Conservation (phyloP, 2,113 vertebrate genomes). For the Sinocyclocheilus grahami region DNA sequence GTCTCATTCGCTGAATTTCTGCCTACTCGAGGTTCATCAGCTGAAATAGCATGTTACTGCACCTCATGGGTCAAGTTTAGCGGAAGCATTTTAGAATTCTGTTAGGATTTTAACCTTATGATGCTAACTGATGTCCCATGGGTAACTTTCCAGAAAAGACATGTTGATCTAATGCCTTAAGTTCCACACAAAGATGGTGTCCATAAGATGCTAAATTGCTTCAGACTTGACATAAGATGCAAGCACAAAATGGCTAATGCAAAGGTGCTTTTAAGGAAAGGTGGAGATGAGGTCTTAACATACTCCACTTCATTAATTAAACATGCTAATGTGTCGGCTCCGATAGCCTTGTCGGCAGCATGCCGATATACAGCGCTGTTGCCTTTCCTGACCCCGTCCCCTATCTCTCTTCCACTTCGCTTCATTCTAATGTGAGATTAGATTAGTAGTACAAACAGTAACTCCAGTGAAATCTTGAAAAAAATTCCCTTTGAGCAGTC, state of each 20-base stretch:
- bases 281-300: neutral
- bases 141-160: neutral
- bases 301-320: neutral
- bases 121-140: neutral
- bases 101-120: neutral
- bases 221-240: neutral
- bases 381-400: too few relatives aligned
- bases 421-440: too few relatives aligned
- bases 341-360: too few relatives aligned
- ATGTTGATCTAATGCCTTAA: neutral
- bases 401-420: too few relatives aligned
- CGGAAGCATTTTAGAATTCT: conserved; percentile 11
- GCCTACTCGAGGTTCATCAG: neutral
- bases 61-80: neutral
- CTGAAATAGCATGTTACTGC: neutral
- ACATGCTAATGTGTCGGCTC: neutral
- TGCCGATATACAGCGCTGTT: too few relatives aligned
- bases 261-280: neutral
- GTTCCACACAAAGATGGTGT: neutral
- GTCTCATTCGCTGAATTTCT: conserved; percentile 14
- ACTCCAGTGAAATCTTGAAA: neutral
- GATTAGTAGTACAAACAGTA: neutral
- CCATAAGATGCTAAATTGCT: neutral
- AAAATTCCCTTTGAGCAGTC: neutral
- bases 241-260: neutral